Percentiles rank a stretch among this genome's conserved stretches.
These are phyloP conservation scores for Cyclura pinguis DNA, from an alignment of 2,797 vertebrate species.

Conservation along the genomic window DNA sequence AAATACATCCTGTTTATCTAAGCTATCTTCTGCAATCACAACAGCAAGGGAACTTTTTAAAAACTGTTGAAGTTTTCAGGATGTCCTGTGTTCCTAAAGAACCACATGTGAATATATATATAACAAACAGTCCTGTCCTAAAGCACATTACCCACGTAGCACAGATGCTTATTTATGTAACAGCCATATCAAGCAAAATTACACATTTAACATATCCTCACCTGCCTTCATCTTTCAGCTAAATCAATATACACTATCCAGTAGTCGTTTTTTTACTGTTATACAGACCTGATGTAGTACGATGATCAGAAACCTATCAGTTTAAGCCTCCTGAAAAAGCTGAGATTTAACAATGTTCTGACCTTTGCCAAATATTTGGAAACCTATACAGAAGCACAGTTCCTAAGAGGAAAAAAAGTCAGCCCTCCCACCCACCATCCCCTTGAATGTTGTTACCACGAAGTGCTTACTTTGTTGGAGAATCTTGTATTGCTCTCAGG, in stretches of 20 bases:
- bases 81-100: not conserved
- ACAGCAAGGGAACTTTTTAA: not conserved
- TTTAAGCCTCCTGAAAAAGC: not conserved
- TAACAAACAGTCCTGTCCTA: not conserved
- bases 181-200: not conserved
- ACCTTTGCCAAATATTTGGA: not conserved
- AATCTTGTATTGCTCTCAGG: conserved; percentile 26
- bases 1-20: not conserved
- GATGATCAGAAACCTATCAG: not conserved
- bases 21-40: not conserved
- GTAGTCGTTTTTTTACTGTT: not conserved
- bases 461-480: conserved; percentile 46
- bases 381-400: not conserved
- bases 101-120: not conserved
- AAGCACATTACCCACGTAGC: conserved; percentile 2
- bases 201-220: not conserved
- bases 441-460: conserved; percentile 15
- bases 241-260: not conserved
- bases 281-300: not conserved
- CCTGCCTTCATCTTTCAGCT: not conserved
- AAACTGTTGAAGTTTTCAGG: not conserved
- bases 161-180: not conserved
- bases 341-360: not conserved
- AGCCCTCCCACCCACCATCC: not conserved
- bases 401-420: conserved; percentile 7